Base-by-base conservation (phyloP, 2,888 invertebrate species). In the Habrosyne pyritoides region DNA sequence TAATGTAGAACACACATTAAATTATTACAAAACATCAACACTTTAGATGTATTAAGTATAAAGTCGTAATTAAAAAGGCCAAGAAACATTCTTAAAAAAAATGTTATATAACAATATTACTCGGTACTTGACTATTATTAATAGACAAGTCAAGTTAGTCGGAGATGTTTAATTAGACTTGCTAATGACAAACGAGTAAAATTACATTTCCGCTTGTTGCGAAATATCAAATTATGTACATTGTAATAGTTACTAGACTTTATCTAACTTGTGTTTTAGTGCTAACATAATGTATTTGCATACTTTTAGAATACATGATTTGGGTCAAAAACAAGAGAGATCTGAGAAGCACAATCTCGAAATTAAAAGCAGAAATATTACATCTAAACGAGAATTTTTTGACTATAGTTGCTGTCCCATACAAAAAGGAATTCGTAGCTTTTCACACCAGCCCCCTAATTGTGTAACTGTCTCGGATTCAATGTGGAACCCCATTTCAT, bases 121-220 rank as follows among this genome's bases (percentile, higher is more conserved):
- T 64, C 59, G 62, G 61, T 53, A 53, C 46, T 46, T 53, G 55
- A 52, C 49, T 28, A 57, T 68, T 63, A 56, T 58, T 56, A 60
- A 61, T 52, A 61, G 55, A 48, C 21, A 58, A 59, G 54, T 60
- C 63, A 18, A 61, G 57, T 65, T 59, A 64, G 61, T 71, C 54
- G 56, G 59, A 59, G 60, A 54, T 61, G 64, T 67, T 74, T 69
- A 73, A 75, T 77, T 74, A 76, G 66, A 71, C 64, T 74, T 73
- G 69, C 53, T 75, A 77, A 77, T 76, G 66, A 69, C 56, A 55
- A 63, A 60, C 60, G 54, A 60, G 57, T 51, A 26, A 48, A 30
- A 52, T 30, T 68, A 56, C 56, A 63, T 71, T 73, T 72, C 67
- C 69, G 63, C 54, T 56, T 59, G 61, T 75, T 68, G 56, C 59